Evolutionary conservation across 23 tunicate species (phyloP), one percentile per base, ranked within the genome.

Genomic region (Clavelina lepadiformis): DNA sequence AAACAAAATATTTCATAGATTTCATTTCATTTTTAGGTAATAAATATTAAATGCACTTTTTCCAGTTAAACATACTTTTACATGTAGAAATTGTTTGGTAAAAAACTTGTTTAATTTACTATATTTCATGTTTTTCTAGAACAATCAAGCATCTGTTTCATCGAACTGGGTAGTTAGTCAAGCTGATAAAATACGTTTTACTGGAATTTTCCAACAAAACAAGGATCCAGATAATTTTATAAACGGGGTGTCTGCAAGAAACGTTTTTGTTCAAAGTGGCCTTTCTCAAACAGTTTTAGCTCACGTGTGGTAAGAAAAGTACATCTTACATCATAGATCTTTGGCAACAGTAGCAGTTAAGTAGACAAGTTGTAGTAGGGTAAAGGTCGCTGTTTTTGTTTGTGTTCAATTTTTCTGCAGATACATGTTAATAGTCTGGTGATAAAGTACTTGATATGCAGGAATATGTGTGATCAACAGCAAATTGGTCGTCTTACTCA

Each of bases 221-320:
- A 85, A 82, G 33, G 78, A 70, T 7, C 57, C 85, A 1, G 83
- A 77, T 46, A 80, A 80, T 15, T 69, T 34, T 22, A 86, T 94
- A 15, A 67, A 64, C 46, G 99, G 95, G 11, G 58, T 71, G 18
- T 66, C 72, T n/a, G 99, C 99, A 19, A 65, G 81, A 46, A 86
- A 71, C 46, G 81, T 94, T 22, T 94, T 94, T 56, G 71, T 94
- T 1, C 99, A 86, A 75, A 86, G 95, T 54, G 78, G 78, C 4
- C 58, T 94, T 19, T 71, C 95, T 2, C 94, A 94, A 30, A 60
- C 64, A 7, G 65, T 82, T 34, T 74, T 94, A 45, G 99, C 99
- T 23, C 86, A 94, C 61, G 91, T 94, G 23, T 94, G 99, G 99
- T 83, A 58, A 56, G 80, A 21, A 38, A 19, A 8, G 19, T 11